phyloP scores from a whole-genome alignment of 2,113 vertebrate genomes.

The Atractosteus spatula region DNA sequence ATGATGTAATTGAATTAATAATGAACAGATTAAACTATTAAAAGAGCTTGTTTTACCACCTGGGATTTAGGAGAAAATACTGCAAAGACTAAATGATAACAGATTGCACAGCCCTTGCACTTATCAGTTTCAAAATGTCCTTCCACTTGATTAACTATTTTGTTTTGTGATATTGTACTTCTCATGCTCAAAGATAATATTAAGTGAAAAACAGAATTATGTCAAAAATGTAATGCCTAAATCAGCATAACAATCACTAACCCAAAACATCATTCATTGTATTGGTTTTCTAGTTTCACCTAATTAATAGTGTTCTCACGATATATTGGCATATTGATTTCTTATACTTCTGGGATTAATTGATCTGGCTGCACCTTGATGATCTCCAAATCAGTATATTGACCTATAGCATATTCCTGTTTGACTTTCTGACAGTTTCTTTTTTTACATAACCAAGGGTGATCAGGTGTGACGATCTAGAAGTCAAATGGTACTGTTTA shows the following conservation, averaged over 20 bases:
- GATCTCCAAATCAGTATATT: not conserved
- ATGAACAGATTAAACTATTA: too few species aligned
- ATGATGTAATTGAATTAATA: too few species aligned
- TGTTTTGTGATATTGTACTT: not conserved
- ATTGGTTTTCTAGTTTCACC: not conserved
- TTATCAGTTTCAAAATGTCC: not conserved
- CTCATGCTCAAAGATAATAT: not conserved
- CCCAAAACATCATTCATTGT: not conserved
- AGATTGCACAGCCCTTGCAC: not conserved
- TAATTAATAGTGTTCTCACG: constrained; percentile 6
- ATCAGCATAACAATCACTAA: not conserved
- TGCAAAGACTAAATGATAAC: not conserved
- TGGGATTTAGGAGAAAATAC: too few species aligned
- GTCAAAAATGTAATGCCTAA: not conserved
- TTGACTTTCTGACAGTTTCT: not conserved
- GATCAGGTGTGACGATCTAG: too few species aligned
- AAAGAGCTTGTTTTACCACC: too few species aligned
- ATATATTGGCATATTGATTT: constrained; percentile 9
- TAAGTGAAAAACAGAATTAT: not conserved
- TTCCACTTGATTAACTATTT: not conserved
- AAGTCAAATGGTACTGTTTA: too few species aligned
- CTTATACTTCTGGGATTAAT: not conserved
- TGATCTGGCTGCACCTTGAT: not conserved
- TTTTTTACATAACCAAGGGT: too few species aligned
- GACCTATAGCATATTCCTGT: not conserved